Evolutionary conservation across 2,113 vertebrate species (phyloP).

Genomic region (Cynoglossus semilaevis): DNA sequence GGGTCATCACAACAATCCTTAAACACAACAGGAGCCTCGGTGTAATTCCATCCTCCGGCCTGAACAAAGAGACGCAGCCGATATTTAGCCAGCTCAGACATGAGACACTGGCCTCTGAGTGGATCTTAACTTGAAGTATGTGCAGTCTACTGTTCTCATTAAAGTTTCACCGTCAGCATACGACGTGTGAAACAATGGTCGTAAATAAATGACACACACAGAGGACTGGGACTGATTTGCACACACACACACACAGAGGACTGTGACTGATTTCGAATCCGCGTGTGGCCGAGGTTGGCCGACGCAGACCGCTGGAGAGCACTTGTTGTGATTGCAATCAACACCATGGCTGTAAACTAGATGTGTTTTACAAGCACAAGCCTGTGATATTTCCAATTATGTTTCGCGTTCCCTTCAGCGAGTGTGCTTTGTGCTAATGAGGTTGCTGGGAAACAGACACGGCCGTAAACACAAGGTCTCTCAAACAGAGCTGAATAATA

Average conservation of each 20-base stretch:
- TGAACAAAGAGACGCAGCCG: slow-evolving; percentile 46
- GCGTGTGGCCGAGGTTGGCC: slow-evolving; percentile 4
- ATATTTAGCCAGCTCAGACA: slow-evolving; percentile 20
- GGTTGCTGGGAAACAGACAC: slow-evolving; percentile 69
- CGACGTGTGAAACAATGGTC: slow-evolving; percentile 6
- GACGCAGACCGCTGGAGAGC: slow-evolving; percentile 4
- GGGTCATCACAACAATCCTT: slow-evolving; percentile 29
- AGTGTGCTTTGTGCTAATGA: slow-evolving; percentile 41
- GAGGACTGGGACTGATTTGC: neutral
- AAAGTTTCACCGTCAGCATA: neutral
- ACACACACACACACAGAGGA: neutral
- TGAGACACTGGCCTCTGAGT: slow-evolving; percentile 6
- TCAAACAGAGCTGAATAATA: slow-evolving; percentile 20
- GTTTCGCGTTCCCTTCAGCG: slow-evolving; percentile 22
- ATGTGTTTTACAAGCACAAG: slow-evolving; percentile 43
- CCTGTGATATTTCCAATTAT: slow-evolving; percentile 49
- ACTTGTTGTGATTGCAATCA: slow-evolving; percentile 48
- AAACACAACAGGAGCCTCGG: slow-evolving; percentile 23
- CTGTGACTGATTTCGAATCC: neutral
- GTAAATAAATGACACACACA: neutral
- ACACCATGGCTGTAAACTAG: slow-evolving; percentile 37
- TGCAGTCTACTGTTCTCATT: slow-evolving; percentile 5
- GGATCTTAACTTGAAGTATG: slow-evolving; percentile 3
- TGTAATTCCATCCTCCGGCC: slow-evolving; percentile 51
- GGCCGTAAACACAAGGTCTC: slow-evolving; percentile 50